Evolutionary conservation across 2,113 vertebrate species (phyloP).

Genomic region (Helogale parvula): DNA sequence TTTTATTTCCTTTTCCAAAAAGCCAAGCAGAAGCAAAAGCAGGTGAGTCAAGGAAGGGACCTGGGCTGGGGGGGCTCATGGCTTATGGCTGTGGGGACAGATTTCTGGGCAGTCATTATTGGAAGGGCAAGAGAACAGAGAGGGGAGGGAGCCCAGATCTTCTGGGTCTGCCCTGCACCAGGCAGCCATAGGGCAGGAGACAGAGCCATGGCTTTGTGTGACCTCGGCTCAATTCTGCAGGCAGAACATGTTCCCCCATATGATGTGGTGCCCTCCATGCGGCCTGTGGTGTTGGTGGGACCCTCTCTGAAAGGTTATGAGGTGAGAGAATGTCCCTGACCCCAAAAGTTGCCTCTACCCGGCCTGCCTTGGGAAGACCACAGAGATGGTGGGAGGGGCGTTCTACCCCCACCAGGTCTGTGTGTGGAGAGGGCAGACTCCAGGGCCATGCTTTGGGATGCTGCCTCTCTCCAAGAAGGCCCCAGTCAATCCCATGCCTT

Average conservation of each 20-base stretch:
- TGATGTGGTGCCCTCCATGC: slow-evolving; percentile 97
- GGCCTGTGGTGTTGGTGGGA: slow-evolving; percentile 97
- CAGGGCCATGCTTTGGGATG: not conserved
- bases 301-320: slow-evolving; percentile 98
- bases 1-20: slow-evolving; percentile 88
- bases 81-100: slow-evolving; percentile 1
- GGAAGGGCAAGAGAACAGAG: slow-evolving; percentile 12
- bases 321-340: slow-evolving; percentile 83
- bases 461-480: not conserved
- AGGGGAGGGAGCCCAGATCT: slow-evolving; percentile 46
- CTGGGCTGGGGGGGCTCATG: slow-evolving; percentile 26
- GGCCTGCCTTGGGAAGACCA: not conserved
- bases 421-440: not conserved
- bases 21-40: slow-evolving; percentile 99
- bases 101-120: not conserved
- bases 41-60: slow-evolving; percentile 88
- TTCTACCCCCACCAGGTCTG: not conserved
- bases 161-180: not conserved
- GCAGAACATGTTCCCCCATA: slow-evolving; percentile 94
- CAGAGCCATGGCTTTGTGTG: not conserved
- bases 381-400: not conserved
- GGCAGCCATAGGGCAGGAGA: not conserved
- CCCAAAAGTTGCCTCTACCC: not conserved
- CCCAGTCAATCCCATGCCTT: not conserved
- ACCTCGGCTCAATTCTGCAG: slow-evolving; percentile 78